A percentile compares a stretch with the other conserved stretches of the same genome.
These are phyloP conservation scores for Deroplatys truncata DNA, from an alignment of 2,888 invertebrate species.

Conservation along the genomic window DNA sequence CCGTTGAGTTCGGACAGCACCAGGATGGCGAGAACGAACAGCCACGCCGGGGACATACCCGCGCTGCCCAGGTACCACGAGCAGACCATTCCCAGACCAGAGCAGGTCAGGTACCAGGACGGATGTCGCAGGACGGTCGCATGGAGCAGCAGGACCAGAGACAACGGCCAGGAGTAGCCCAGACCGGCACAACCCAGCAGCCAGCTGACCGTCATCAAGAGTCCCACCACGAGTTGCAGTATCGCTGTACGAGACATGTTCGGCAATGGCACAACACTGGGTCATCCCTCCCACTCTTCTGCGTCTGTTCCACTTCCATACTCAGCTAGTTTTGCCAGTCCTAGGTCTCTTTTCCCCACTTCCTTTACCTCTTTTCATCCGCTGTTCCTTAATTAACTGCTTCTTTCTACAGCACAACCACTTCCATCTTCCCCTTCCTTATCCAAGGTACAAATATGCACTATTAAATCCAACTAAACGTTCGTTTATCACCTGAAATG, in stretches of 20 bases:
- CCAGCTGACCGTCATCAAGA: neutral
- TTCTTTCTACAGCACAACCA: too few species aligned
- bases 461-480: too few species aligned
- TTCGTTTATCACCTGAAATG: too few species aligned
- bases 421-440: too few species aligned
- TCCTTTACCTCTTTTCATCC: too few species aligned
- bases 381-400: too few species aligned
- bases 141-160: neutral
- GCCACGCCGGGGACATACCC: constrained; percentile 43
- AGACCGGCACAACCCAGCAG: neutral
- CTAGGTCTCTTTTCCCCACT: too few species aligned
- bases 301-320: neutral
- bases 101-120: neutral
- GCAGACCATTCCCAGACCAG: constrained; percentile 18
- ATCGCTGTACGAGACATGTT: neutral
- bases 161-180: neutral
- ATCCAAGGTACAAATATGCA: too few species aligned
- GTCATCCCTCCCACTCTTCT: neutral
- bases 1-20: constrained; percentile 39
- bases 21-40: constrained; percentile 40
- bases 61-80: constrained; percentile 42
- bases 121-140: neutral
- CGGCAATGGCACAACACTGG: neutral
- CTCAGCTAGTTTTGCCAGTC: too few species aligned
- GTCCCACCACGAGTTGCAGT: neutral